These are phyloP conservation scores for Pseudopipra pipra DNA, from an alignment of 2,113 vertebrate genomes.

Conservation along the genomic window DNA sequence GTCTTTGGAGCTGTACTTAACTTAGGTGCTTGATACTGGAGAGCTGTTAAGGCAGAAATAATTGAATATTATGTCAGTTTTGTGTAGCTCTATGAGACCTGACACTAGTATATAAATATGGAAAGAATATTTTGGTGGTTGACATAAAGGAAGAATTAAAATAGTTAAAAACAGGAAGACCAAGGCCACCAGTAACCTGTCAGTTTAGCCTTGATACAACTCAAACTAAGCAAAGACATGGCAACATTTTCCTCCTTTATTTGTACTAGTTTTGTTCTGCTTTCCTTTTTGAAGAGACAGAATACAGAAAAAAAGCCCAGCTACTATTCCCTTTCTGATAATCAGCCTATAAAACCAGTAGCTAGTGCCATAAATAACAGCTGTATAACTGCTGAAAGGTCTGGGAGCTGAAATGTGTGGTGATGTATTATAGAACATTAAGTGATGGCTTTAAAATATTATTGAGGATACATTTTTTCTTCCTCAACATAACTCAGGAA, in stretches of 20 bases:
- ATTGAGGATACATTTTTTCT: neutral
- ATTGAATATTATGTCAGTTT: neutral
- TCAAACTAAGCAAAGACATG: neutral
- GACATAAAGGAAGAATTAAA: neutral
- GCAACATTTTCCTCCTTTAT: neutral
- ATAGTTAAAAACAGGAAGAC: neutral
- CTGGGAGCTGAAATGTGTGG: neutral
- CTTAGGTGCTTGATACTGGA: neutral
- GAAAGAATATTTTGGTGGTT: neutral
- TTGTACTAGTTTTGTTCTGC: neutral
- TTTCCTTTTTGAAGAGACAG: neutral
- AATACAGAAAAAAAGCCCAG: neutral
- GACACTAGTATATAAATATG: neutral
- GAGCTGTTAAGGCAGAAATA: neutral
- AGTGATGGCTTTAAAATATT: conserved; percentile 37
- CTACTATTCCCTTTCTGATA: conserved; percentile 20
- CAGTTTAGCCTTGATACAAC: neutral
- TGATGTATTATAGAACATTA: conserved; percentile 1
- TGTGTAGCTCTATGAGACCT: neutral
- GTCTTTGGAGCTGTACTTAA: neutral
- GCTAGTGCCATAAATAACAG: conserved; percentile 27
- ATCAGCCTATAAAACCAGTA: conserved; percentile 25
- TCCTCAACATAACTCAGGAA: neutral
- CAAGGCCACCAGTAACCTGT: neutral
- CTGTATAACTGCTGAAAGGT: neutral